Percentiles rank a stretch among this genome's conserved stretches.
Conservation (phyloP, 2,888 invertebrate genomes). For the Zaprionus obscuricornis region DNA sequence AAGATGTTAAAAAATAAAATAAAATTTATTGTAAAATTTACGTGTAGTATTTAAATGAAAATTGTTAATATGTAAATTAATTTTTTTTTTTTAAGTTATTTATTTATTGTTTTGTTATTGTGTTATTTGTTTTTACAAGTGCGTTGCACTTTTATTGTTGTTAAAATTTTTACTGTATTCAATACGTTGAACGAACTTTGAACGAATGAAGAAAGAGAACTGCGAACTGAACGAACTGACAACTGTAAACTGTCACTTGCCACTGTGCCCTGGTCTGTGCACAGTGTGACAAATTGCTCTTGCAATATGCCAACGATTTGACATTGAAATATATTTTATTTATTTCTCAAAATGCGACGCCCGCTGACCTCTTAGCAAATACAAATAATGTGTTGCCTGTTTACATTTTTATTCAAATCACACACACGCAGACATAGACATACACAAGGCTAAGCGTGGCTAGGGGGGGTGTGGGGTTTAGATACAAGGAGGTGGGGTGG, state of each 20-base stretch:
- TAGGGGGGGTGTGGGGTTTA: conserved; percentile 5
- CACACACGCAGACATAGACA: too few relatives aligned
- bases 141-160: conserved; percentile 41
- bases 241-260: background rate
- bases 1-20: conserved; percentile 1
- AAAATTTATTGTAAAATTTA: conserved; percentile 23
- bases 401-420: conserved; percentile 61
- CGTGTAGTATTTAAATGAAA: conserved; percentile 21
- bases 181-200: conserved; percentile 69
- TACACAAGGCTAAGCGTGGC: conserved; percentile 39
- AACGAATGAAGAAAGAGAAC: background rate
- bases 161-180: conserved; percentile 28
- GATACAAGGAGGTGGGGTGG: too few relatives aligned
- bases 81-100: conserved; percentile 18
- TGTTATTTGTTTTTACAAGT: conserved; percentile 27
- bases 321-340: conserved; percentile 53
- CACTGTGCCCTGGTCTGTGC: too few relatives aligned
- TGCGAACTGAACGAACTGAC: conserved; percentile 9
- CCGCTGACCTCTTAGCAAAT: conserved; percentile 31
- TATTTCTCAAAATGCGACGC: conserved; percentile 22
- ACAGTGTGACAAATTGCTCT: conserved; percentile 27
- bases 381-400: conserved; percentile 39
- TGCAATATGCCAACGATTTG: conserved; percentile 26
- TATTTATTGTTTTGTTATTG: conserved; percentile 25
- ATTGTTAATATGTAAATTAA: conserved; percentile 23